Conservation (phyloP, 2,113 vertebrate species). For the Gallinago media region DNA sequence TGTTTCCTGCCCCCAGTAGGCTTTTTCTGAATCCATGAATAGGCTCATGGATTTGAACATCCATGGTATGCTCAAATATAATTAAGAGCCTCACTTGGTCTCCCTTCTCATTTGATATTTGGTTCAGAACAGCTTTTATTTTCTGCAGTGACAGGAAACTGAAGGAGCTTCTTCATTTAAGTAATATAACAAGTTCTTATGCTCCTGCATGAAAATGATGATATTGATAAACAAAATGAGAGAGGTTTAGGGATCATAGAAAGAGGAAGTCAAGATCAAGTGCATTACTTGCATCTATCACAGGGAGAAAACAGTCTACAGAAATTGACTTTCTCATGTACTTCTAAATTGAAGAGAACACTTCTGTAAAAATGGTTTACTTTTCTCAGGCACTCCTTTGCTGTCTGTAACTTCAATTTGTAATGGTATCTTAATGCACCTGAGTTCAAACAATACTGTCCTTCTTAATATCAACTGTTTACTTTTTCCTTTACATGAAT, state of each 20-base stretch:
- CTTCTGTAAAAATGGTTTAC: background rate
- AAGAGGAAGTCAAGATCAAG: background rate
- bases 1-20: background rate
- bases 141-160: background rate
- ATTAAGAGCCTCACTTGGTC: background rate
- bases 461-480: background rate
- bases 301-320: background rate
- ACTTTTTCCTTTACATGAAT: background rate
- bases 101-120: background rate
- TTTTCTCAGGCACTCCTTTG: background rate
- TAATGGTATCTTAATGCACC: background rate
- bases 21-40: background rate
- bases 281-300: background rate
- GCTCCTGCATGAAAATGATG: background rate
- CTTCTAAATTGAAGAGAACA: background rate
- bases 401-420: background rate
- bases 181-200: accelerated
- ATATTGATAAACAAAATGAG: background rate
- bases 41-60: background rate
- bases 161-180: background rate
- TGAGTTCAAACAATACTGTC: accelerated
- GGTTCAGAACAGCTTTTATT: background rate
- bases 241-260: accelerated
- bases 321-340: background rate
- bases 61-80: background rate